Evolutionary conservation across 1,140 invertebrate genomes (phyloP), one percentile per base, ranked within the genome.

Genomic region (Protaetia brevitarsis): DNA sequence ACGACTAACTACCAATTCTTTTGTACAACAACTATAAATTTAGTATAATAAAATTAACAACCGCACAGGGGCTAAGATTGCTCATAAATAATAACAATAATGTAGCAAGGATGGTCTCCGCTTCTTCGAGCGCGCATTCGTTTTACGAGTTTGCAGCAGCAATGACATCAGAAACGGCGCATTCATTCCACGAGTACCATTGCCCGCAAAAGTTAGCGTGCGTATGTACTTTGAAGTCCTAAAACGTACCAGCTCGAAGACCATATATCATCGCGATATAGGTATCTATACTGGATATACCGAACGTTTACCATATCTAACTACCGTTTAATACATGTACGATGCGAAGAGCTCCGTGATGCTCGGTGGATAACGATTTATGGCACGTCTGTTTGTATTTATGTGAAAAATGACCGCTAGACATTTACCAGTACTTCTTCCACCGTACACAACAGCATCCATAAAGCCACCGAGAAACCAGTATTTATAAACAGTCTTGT

Each of bases 351-450:
- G 16, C 41, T 45, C n/a, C 23, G 23, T 45, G 41, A 45, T 45
- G 41, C 41, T 13, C 13, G 13, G 16, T 45, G 41, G n/a, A 45
- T 45, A 45, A 45, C 41, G 41, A 45, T 45, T 45, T 45, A 45
- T 45, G 10, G 41, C 16, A 13, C 13, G 41, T 45, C 13, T 13
- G 41, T 45, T 45, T 7, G 41, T 45, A 45, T 45, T 45, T 45
- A 45, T 45, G 41, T 45, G 41, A 45, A 45, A 45, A 45, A 45
- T 45, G 41, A 45, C 41, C 41, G 41, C 41, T 45, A 45, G 41
- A 45, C 41, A 45, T 21, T 45, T 45, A 45, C 41, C 41, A 45
- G n/a, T 45, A 45, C 8, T 21, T 45, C 10, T 13, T 45, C 13
- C 41, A 13, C 41, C 23, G 23, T 45, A 13, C 23, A 45, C 13